Conservation (phyloP, 1,140 invertebrate genomes). For the Temnothorax longispinosus region DNA sequence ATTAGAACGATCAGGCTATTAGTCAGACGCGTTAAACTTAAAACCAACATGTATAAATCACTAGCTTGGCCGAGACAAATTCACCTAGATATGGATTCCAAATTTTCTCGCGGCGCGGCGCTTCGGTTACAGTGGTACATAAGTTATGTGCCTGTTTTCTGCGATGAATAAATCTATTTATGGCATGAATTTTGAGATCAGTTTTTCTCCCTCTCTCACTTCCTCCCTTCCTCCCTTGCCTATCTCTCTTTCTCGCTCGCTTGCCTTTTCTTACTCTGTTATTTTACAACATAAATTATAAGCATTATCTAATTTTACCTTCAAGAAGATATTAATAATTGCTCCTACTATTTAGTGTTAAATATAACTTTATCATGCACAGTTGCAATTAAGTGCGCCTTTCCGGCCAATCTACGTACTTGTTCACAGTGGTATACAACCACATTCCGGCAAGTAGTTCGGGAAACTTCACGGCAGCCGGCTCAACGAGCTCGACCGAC, state of each 20-base stretch:
- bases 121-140: neutral
- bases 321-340: neutral
- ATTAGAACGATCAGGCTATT: conserved; percentile 42
- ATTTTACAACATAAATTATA: neutral
- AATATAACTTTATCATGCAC: neutral
- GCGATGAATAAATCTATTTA: neutral
- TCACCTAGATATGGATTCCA: neutral
- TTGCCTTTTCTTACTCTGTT: neutral
- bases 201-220: neutral
- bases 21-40: conserved; percentile 19
- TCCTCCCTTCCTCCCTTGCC: neutral
- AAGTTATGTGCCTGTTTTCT: neutral
- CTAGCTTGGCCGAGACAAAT: conserved; percentile 14
- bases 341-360: neutral
- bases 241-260: neutral
- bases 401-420: neutral
- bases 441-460: conserved; percentile 15
- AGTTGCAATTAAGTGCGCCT: neutral
- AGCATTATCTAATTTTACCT: neutral
- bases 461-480: neutral
- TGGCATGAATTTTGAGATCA: neutral
- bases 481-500: neutral
- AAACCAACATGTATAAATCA: conserved; percentile 64
- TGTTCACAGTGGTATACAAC: neutral
- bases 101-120: neutral